Conservation (phyloP, 1,140 invertebrate species). For the Neotoxoptera formosana region DNA sequence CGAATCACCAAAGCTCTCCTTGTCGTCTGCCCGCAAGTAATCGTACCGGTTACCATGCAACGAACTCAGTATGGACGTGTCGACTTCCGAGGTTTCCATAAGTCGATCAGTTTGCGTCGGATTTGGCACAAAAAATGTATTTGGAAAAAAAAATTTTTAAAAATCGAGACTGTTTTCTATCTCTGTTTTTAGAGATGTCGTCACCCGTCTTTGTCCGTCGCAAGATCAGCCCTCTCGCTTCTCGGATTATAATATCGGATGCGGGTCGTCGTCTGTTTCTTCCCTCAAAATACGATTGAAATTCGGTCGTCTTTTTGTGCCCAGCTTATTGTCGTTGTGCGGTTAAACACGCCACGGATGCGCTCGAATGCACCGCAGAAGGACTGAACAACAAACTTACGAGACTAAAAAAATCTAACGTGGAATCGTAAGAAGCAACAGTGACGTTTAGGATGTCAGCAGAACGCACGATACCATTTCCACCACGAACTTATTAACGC, state of each 20-base stretch:
- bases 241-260: not conserved
- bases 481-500: not conserved
- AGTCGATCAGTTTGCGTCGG: conserved; percentile 23
- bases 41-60: conserved; percentile 48
- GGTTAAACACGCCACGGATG: not conserved
- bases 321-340: not conserved
- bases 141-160: not conserved
- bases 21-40: conserved; percentile 35
- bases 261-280: not conserved
- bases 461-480: not conserved
- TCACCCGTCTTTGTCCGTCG: no score
- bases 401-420: not conserved
- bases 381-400: not conserved
- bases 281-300: not conserved
- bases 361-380: not conserved
- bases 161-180: not conserved
- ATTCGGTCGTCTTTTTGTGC: not conserved
- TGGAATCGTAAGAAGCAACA: not conserved
- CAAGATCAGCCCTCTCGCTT: not conserved
- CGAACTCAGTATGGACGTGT: conserved; percentile 46
- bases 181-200: not conserved
- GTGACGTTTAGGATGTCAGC: not conserved
- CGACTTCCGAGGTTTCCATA: conserved; percentile 55
- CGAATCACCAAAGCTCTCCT: conserved; percentile 32
- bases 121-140: not conserved